Conservation (phyloP, 2,888 invertebrate species). For the Cephus nigrinus region DNA sequence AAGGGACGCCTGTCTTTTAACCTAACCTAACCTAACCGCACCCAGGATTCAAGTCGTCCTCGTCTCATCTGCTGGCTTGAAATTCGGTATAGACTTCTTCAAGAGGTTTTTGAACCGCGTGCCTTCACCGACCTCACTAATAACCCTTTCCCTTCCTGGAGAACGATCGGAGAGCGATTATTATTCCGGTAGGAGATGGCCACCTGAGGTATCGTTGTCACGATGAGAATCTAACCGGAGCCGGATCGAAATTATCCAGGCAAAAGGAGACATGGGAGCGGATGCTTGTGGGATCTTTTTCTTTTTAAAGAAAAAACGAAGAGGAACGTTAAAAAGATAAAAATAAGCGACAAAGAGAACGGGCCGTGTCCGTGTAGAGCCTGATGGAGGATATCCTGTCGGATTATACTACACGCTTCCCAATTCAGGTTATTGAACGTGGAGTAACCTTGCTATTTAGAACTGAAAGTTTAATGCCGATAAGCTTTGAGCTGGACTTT, state of each 20-base stretch:
- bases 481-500: background rate
- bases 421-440: conserved; percentile 32
- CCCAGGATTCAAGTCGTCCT: background rate
- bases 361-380: conserved; percentile 12
- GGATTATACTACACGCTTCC: conserved; percentile 16
- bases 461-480: background rate
- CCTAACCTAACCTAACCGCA: background rate
- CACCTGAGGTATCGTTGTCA: background rate
- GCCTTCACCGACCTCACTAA: background rate
- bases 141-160: background rate
- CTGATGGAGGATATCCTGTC: conserved; percentile 41
- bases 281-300: conserved; percentile 28
- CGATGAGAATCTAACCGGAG: background rate
- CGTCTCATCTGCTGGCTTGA: background rate
- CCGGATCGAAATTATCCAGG: conserved; percentile 37
- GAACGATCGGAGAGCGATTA: background rate
- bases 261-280: conserved; percentile 22
- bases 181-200: background rate
- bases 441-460: background rate
- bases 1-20: conserved; percentile 14
- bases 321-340: conserved; percentile 6
- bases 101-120: conserved; percentile 1
- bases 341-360: conserved; percentile 20
- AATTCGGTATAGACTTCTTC: background rate
- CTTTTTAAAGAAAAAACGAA: conserved; percentile 6